Evolutionary conservation across 1,140 invertebrate species (phyloP), one percentile per base, ranked within the genome.

Genomic region (Brachionus koreanus): DNA sequence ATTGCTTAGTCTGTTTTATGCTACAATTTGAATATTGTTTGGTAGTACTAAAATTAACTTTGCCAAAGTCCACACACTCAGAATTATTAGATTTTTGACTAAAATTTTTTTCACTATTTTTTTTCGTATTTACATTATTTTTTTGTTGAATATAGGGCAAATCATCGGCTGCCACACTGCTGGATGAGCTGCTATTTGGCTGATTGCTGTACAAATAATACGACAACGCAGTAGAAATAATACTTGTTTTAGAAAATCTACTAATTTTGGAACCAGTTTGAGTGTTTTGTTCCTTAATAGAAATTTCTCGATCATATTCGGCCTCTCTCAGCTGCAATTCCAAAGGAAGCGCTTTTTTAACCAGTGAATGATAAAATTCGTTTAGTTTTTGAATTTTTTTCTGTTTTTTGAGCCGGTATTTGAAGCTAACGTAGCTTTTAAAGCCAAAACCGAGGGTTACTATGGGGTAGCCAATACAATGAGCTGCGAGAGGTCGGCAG

Each of bases 401-500:
- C 90, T 97, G 95, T 87, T 94, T 93, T 84, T 94, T 91, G 91
- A 92, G 90, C 89, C 94, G 91, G 91, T 97, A 93, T 90, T 93
- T 92, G 89, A 94, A 95, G 83, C 94, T 93, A 83, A 97, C 92
- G 87, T 95, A 96, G 88, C 94, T 95, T 91, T 97, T 98, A 86
- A 97, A 94, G 86, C 94, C 95, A 90, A 98, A 97, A 84, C 96
- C 95, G 86, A 98, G 91, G 83, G 95, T 97, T 61, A 98, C 95
- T 84, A 97, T 94, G 84, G 96, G 96, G 92, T 98, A 98, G 83
- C 97, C 95, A 89, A 98, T 94, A 89, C 96, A 98, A 90, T 99
- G 97, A 84, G 97, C 97, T 84, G 97, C 97, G 90, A 99, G 97
- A 82, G 97, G 96, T 87, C 95, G 92, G 91, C 95, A 98, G 81